Evolutionary conservation across 2,797 vertebrate genomes (phyloP).

Genomic region (Monodelphis domestica): DNA sequence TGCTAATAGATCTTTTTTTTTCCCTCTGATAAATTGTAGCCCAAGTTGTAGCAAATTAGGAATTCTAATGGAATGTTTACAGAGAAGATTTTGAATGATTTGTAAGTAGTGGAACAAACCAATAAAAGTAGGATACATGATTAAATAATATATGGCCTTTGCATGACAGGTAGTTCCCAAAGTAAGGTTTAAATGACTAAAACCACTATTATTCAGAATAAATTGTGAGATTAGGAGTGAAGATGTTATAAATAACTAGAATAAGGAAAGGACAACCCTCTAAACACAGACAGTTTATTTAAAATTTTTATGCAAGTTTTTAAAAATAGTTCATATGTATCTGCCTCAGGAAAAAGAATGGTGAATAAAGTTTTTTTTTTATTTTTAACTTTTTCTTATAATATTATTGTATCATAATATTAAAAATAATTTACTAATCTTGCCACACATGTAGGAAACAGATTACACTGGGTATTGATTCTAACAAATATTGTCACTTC

Average conservation of each 20-base stretch:
- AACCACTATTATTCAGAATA: background rate
- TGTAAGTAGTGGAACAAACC: background rate
- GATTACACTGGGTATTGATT: background rate
- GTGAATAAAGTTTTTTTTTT: slow-evolving; percentile 2
- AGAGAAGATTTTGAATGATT: background rate
- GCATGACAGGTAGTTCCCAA: background rate
- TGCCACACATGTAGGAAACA: background rate
- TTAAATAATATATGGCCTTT: background rate
- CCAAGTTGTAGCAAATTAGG: background rate
- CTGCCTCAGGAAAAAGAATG: slow-evolving; percentile 2
- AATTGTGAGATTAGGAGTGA: background rate
- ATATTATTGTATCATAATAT: background rate
- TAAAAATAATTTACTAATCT: background rate
- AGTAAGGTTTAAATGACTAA: background rate
- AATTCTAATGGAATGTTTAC: background rate
- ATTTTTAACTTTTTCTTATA: slow-evolving; percentile 32
- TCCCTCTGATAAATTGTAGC: background rate
- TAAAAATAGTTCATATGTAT: background rate
- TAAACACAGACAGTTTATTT: background rate
- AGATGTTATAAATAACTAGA: background rate
- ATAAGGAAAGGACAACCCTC: background rate
- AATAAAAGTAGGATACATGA: background rate
- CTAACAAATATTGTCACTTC: background rate
- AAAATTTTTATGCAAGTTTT: background rate
- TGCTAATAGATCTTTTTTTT: background rate